Base-by-base conservation (phyloP, 1,140 invertebrate genomes). In the Myzus persicae region DNA sequence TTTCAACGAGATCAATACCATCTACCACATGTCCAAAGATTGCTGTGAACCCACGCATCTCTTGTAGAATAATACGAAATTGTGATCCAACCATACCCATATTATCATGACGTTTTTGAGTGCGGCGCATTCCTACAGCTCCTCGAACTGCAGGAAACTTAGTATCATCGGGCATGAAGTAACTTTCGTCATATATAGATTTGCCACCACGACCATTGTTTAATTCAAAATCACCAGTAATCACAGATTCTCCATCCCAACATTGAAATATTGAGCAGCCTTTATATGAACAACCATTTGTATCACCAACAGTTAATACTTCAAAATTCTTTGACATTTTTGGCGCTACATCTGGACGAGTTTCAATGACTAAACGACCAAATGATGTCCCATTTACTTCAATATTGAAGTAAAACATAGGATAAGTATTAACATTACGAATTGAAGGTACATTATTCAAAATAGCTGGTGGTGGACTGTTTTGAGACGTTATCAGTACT, bases 291-390 rank as follows among this genome's bases (percentile, higher is more conserved):
- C 97, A 96, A 24, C 97, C 97, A 84, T 42, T 85, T 40, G 96
- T 96, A 94, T 98, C 97, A 5, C 98, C 97, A 0, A 97, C 97
- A 24, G 97, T 96, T 7, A 99, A 95, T 2, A 97, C 96, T 93
- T 97, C 96, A 95, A 99, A 99, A 95, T 99, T 99, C 95, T 98
- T 97, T 42, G 97, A 97, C 96, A 99, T 99, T 94, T 97, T 98
- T 8, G 98, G 98, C 7, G 98, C 98, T 11, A 97, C 96, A 95
- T 99, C 97, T 18, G 97, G 97, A 94, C 97, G 96, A 20, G 98
- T 97, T 95, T 99, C 97, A 94, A 98, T 97, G 9, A 98, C 96
- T 90, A 98, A 96, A 36, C 98, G 96, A 1, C 98, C 98, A 93
- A 96, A 96, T 0, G 96, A 96, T 38, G 96, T 95, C 26, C 97